Evolutionary conservation across 2,113 vertebrate species (phyloP), one percentile per base, ranked within the genome.

Genomic region (Burhinus oedicnemus): DNA sequence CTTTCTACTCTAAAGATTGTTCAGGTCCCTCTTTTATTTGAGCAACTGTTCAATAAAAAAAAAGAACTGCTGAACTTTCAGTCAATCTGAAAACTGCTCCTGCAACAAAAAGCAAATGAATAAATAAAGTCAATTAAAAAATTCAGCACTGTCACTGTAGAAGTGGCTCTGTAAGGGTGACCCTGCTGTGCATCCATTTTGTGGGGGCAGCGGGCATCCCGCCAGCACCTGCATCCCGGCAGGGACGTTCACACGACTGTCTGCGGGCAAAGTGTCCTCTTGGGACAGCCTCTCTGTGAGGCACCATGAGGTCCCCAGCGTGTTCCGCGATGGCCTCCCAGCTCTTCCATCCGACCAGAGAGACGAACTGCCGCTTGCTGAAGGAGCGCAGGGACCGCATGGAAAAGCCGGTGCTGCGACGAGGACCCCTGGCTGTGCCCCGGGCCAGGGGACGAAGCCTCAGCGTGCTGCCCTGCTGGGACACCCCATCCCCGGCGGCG

Each of bases 11-110:
- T 19, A 27, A 62, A 65, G 77, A 58, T 72, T 75, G 80, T 23
- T 60, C 80, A 65, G 78, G 90, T 65, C 89, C 57, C 49, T 91
- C 85, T 90, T 83, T 80, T 36, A 94, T 87, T 90, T 57, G 71
- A 96, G 79, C 68, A 88, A 54, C 55, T n/a, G 60, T 40, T 96
- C 52, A 69, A 49, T 70, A 14, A 60, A 62, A 86, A 70, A 47
- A 11, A 29, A 13, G 2, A 51, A 29, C 20, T 26, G 79, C 80
- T 52, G 74, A 65, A 58, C 86, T 89, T 86, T 78, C 76, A 83
- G 36, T 83, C 86, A 38, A 36, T 82, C 85, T 83, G 75, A 77
- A 51, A 93, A 68, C 54, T 54, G 62, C 52, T 93, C 69, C 92
- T 83, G 83, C 94, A 83, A 55, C 77, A 58, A 64, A 85, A 40